phyloP scores from a whole-genome alignment of 2,888 invertebrate species.

The Xestobium rufovillosum region DNA sequence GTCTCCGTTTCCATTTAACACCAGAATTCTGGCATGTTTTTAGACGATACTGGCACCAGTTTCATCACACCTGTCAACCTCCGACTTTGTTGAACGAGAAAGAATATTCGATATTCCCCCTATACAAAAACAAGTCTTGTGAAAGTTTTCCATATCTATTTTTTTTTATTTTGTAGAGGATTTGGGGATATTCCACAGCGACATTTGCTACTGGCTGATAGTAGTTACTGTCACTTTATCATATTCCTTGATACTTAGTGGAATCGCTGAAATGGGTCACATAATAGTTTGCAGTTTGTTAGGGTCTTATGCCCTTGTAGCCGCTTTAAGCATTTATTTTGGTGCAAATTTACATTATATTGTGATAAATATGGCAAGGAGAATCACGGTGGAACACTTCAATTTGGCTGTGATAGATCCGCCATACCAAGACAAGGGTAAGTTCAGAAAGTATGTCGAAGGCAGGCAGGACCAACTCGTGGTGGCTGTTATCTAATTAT shows the following conservation, averaged over 20 bases:
- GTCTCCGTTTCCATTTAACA: too few species aligned
- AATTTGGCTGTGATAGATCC: slow-evolving; percentile 51
- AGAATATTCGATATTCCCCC: too few species aligned
- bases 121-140: too few species aligned
- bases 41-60: too few species aligned
- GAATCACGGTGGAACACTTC: slow-evolving; percentile 54
- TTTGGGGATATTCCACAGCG: slow-evolving; percentile 42
- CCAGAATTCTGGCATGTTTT: too few species aligned
- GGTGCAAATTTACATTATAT: slow-evolving; percentile 63
- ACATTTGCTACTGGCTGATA: slow-evolving; percentile 57
- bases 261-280: slow-evolving; percentile 49
- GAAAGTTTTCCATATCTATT: too few species aligned
- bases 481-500: too few species aligned
- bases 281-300: slow-evolving; percentile 57
- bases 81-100: too few species aligned
- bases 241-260: slow-evolving; percentile 43
- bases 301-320: slow-evolving; percentile 55
- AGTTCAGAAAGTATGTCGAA: slow-evolving; percentile 29
- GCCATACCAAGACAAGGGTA: slow-evolving; percentile 55
- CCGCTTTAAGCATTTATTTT: slow-evolving; percentile 57
- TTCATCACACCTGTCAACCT: too few species aligned
- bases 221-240: slow-evolving; percentile 30
- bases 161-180: slow-evolving; percentile 44
- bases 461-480: too few species aligned
- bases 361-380: slow-evolving; percentile 56